Percentiles rank a stretch among this genome's conserved stretches.
Conservation (phyloP, 2,113 vertebrate species). For the Hypocryptadius cinnamomeus region DNA sequence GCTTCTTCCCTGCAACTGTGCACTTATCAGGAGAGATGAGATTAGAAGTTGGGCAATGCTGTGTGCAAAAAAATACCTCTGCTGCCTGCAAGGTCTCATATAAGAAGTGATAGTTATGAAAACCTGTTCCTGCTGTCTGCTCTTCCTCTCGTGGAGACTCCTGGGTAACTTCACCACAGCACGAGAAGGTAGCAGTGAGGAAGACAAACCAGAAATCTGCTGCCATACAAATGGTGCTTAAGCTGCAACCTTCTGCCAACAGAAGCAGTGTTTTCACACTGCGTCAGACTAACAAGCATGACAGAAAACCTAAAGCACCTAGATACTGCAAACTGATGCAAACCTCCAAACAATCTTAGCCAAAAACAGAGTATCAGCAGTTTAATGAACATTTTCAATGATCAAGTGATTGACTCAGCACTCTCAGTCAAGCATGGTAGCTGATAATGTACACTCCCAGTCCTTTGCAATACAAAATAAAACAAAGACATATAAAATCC, state of each 20-base stretch:
- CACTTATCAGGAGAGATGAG: background rate
- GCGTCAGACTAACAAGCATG: background rate
- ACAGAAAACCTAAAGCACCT: background rate
- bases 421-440: background rate
- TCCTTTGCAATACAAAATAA: background rate
- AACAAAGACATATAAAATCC: background rate
- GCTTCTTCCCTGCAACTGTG: background rate
- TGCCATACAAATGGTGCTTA: background rate
- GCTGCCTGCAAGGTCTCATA: background rate
- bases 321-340: background rate
- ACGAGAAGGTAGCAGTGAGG: background rate
- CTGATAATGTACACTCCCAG: background rate
- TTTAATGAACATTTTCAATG: background rate
- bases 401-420: background rate
- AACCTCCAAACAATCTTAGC: background rate
- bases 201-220: background rate
- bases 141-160: background rate
- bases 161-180: background rate
- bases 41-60: background rate
- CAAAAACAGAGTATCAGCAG: background rate
- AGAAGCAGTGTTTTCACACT: background rate
- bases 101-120: background rate
- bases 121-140: background rate
- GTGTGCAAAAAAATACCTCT: background rate
- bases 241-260: background rate